Percentiles rank a stretch among this genome's conserved stretches.
Evolutionary conservation across 37 sponge, comb jelly and placozoan genomes (phyloP).

Genomic region (Ephydatia muelleri): DNA sequence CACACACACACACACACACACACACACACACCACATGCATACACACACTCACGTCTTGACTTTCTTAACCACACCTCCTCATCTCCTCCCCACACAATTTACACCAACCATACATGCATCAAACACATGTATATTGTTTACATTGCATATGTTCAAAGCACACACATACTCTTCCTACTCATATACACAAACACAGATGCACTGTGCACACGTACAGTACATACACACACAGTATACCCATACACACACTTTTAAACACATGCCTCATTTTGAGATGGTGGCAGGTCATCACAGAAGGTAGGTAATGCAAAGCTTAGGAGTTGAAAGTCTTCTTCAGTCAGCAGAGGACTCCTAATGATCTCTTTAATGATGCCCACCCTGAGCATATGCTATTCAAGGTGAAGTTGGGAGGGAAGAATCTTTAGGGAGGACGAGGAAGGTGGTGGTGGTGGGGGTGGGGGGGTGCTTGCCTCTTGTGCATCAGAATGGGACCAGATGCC

Average conservation of each 20-base stretch:
- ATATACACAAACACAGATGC: not conserved
- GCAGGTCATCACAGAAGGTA: not conserved
- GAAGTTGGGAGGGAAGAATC: no score
- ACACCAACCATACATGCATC: not conserved
- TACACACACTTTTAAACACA: not conserved
- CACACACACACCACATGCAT: not conserved
- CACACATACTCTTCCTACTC: not conserved
- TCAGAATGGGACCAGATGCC: not conserved
- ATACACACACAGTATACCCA: not conserved
- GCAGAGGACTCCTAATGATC: slow-evolving; percentile 8
- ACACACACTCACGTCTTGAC: not conserved
- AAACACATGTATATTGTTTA: no score
- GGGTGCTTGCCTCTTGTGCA: not conserved
- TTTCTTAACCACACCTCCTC: not conserved
- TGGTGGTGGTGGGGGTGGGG: no score
- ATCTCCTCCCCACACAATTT: not conserved
- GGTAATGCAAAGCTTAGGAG: slow-evolving; percentile 6
- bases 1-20: slow-evolving; percentile 31
- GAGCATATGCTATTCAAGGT: not conserved
- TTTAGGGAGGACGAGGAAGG: no score
- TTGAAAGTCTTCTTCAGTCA: slow-evolving; percentile 52
- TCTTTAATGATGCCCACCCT: not conserved
- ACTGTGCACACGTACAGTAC: not conserved
- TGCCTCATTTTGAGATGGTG: not conserved
- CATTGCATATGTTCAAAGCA: no score